phyloP scores from a whole-genome alignment of 1,140 invertebrate species.

The Drosophila subpulchrella region DNA sequence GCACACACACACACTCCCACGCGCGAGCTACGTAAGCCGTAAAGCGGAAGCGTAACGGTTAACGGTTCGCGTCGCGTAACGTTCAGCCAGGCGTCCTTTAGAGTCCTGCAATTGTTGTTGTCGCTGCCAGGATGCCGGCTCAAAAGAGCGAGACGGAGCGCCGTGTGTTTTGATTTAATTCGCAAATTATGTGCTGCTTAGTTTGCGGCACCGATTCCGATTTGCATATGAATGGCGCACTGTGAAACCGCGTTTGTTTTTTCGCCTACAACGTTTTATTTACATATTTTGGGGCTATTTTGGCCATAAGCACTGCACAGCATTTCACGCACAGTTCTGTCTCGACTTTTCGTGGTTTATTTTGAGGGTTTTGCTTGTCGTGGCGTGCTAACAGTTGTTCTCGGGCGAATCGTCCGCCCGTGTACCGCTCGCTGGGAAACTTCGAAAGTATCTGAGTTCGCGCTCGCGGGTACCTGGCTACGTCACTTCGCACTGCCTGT shows the following conservation, averaged over 20 bases:
- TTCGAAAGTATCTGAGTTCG: conserved; percentile 64
- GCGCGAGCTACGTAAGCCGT: conserved; percentile 28
- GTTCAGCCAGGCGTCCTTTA: conserved; percentile 48
- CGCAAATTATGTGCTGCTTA: conserved; percentile 61
- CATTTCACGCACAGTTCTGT: conserved; percentile 31
- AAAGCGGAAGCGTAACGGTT: conserved; percentile 64
- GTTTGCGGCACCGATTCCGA: conserved; percentile 27
- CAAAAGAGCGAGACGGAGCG: conserved; percentile 3
- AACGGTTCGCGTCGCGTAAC: conserved; percentile 59
- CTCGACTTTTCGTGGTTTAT: conserved; percentile 26
- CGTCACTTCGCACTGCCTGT: conserved; percentile 42
- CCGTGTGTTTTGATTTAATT: conserved; percentile 74
- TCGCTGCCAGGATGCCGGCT: conserved; percentile 21
- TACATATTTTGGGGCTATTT: conserved; percentile 30
- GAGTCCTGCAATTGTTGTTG: conserved; percentile 40
- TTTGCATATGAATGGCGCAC: conserved; percentile 56
- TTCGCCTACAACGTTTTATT: conserved; percentile 39
- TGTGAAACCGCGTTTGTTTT: conserved; percentile 49
- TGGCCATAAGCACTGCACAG: conserved; percentile 13
- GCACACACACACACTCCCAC: conserved; percentile 19
- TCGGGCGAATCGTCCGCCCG: conserved; percentile 41
- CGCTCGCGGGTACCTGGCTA: conserved; percentile 67
- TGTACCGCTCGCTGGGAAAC: conserved; percentile 60
- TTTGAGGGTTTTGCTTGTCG: conserved; percentile 42
- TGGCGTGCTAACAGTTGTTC: conserved; percentile 4